Percentiles rank a stretch among this genome's conserved stretches.
Conservation (phyloP, 2,797 vertebrate genomes). For the Hemibagrus guttatus region DNA sequence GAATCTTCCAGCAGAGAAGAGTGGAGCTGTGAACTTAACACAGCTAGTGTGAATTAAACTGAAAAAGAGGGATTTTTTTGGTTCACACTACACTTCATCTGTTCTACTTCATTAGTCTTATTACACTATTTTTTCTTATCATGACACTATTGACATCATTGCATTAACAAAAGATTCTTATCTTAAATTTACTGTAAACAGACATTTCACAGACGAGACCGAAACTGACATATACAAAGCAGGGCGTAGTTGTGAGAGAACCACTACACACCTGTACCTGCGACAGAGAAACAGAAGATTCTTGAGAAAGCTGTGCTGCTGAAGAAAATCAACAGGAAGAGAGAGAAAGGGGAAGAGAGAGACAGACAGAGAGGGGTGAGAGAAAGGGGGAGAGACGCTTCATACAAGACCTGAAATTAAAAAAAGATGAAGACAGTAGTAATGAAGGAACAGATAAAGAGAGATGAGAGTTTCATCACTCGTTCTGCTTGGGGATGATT, state of each 20-base stretch:
- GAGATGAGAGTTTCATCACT: neutral
- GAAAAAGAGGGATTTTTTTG: too few relatives aligned
- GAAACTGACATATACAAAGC: too few relatives aligned
- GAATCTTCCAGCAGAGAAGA: too few relatives aligned
- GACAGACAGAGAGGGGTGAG: too few relatives aligned
- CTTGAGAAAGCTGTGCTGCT: neutral
- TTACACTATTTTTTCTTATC: too few relatives aligned
- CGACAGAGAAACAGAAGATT: neutral
- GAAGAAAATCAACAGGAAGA: neutral
- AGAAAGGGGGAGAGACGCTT: neutral
- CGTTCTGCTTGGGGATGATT: neutral
- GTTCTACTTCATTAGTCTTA: neutral
- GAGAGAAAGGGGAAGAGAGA: neutral
- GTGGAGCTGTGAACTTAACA: too few relatives aligned
- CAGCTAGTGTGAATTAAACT: too few relatives aligned
- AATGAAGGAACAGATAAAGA: neutral
- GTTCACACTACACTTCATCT: too few relatives aligned
- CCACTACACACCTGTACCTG: neutral
- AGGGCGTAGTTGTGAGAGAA: neutral
- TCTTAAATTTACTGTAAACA: neutral
- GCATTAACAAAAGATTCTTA: neutral
- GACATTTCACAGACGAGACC: too few relatives aligned
- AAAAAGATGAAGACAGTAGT: neutral
- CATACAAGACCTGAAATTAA: neutral
- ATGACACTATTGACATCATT: too few relatives aligned